Percentiles rank a stretch among this genome's conserved stretches.
These are phyloP conservation scores for Albula glossodonta DNA, from an alignment of 2,113 vertebrate genomes.

Conservation along the genomic window DNA sequence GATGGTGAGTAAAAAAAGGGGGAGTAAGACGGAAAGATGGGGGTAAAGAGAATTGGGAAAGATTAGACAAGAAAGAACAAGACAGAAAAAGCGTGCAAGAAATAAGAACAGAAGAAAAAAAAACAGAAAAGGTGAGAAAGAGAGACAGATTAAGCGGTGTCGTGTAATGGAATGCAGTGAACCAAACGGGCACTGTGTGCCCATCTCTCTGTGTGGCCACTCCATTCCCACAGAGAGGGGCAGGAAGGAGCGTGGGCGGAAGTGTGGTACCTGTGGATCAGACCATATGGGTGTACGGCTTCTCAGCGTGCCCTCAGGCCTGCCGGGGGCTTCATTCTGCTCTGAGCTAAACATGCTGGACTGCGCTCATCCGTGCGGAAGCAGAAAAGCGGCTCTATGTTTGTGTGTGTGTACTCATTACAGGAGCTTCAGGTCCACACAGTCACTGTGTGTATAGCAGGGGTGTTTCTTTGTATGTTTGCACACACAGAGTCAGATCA, in stretches of 20 bases:
- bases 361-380: neutral
- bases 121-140: conserved; percentile 11
- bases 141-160: conserved; percentile 12
- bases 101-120: conserved; percentile 17
- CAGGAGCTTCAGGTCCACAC: neutral
- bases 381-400: neutral
- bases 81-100: conserved; percentile 16
- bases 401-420: neutral
- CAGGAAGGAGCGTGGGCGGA: neutral
- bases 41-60: neutral
- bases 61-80: conserved; percentile 8
- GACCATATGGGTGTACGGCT: conserved; percentile 17
- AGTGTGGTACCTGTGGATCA: conserved; percentile 5
- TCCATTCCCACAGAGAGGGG: neutral
- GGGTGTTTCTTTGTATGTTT: no score
- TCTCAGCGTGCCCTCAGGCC: neutral
- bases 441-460: no score
- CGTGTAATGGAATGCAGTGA: neutral
- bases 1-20: conserved; percentile 15
- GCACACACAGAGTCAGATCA: no score
- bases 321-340: conserved; percentile 1
- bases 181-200: neutral
- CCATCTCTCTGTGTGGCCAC: neutral
- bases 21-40: conserved; percentile 18
- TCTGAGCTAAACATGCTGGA: neutral